Conservation (phyloP, 2,113 vertebrate genomes). For the Cathartes aura region DNA sequence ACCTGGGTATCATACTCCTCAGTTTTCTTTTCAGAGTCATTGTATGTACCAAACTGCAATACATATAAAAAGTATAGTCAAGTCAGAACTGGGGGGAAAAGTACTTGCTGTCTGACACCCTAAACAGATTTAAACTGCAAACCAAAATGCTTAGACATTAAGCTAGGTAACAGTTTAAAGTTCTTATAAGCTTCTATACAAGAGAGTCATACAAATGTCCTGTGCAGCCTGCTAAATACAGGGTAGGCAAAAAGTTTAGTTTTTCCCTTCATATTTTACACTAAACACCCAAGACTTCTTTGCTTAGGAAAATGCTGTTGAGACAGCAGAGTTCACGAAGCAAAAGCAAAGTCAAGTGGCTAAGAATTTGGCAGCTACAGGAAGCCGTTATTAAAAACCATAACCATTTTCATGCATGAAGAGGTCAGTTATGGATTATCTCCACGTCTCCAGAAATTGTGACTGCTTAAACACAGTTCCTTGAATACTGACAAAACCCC, state of each 20-base stretch:
- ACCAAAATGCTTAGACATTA: not conserved
- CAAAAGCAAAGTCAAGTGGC: not conserved
- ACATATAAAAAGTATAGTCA: not conserved
- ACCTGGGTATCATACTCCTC: conserved; percentile 96
- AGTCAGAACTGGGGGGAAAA: not conserved
- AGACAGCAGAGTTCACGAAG: not conserved
- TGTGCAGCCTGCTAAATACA: not conserved
- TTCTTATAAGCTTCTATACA: not conserved
- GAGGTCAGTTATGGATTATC: not conserved
- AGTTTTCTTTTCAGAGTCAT: conserved; percentile 91
- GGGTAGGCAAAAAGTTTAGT: not conserved
- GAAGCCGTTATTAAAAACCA: not conserved
- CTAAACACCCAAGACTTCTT: not conserved
- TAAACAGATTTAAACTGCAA: not conserved
- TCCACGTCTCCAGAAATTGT: not conserved
- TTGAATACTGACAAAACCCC: not conserved
- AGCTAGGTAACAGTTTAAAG: not conserved
- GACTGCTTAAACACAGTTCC: not conserved
- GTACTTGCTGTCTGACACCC: not conserved
- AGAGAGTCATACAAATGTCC: not conserved
- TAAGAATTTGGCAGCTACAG: not conserved
- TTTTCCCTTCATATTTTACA: not conserved
- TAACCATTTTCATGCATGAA: not conserved
- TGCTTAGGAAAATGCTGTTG: not conserved
- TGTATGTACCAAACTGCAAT: conserved; percentile 89